phyloP scores from a whole-genome alignment of 2,113 vertebrate species.

The Synodontis membranacea region DNA sequence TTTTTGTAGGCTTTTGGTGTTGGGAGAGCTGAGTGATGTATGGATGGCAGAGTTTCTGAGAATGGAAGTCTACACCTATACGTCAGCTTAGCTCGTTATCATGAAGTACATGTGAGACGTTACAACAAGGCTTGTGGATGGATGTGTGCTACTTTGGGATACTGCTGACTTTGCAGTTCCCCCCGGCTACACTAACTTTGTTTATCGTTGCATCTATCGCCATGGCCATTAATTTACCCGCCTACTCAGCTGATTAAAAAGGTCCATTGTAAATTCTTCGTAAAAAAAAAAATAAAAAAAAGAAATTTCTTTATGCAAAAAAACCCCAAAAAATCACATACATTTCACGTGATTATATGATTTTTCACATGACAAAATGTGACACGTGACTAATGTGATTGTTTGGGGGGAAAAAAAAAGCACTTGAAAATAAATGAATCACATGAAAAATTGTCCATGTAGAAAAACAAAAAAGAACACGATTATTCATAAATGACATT shows the following conservation, averaged over 20 bases:
- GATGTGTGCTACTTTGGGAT: not conserved
- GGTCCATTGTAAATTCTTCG: not conserved
- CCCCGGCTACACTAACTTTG: slow-evolving; percentile 5
- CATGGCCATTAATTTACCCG: not conserved
- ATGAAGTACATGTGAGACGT: not conserved
- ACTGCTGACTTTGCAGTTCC: not conserved
- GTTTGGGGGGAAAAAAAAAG: not conserved
- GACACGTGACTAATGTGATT: not conserved
- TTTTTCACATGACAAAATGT: not conserved
- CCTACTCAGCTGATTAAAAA: not conserved
- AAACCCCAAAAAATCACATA: no score
- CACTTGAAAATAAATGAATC: not conserved
- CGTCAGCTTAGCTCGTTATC: not conserved
- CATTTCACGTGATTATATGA: not conserved
- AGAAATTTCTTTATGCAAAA: not conserved
- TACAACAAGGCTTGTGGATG: not conserved
- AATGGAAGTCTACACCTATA: slow-evolving; percentile 12
- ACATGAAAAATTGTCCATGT: not conserved
- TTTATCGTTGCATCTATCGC: slow-evolving; percentile 24
- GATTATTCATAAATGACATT: not conserved
- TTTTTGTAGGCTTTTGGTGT: slow-evolving; percentile 2
- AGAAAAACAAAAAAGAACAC: not conserved
- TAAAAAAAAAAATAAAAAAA: not conserved
- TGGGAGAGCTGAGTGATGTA: not conserved
- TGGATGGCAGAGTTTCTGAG: not conserved